Conservation (phyloP, 2,888 invertebrate species). For the Brachynemurus nebulosus region DNA sequence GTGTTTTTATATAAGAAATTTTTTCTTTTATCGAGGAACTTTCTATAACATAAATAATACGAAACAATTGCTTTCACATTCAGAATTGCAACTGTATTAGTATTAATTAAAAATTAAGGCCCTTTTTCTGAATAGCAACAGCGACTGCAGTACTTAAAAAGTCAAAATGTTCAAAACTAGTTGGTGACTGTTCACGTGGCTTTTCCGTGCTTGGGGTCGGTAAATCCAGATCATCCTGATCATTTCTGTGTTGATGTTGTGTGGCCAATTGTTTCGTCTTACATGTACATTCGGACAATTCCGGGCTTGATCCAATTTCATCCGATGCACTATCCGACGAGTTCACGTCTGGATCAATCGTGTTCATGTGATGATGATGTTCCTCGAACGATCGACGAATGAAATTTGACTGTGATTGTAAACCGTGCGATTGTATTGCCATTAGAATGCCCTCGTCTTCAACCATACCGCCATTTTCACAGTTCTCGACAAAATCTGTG, state of each 20-base stretch:
- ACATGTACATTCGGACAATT: neutral
- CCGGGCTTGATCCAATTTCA: conserved; percentile 21
- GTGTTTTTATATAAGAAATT: too few relatives aligned
- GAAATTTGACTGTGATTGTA: conserved; percentile 32
- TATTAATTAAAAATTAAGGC: conserved; percentile 31
- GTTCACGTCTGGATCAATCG: conserved; percentile 6
- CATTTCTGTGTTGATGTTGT: conserved; percentile 10
- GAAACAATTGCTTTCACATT: too few relatives aligned
- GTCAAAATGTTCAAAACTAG: conserved; percentile 33
- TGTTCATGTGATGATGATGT: conserved; percentile 8
- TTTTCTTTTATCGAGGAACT: too few relatives aligned
- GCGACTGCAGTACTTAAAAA: conserved; percentile 60
- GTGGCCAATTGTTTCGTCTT: conserved; percentile 6
- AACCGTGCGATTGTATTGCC: conserved; percentile 59
- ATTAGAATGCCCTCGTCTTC: conserved; percentile 59
- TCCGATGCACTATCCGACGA: conserved; percentile 18
- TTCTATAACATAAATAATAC: too few relatives aligned
- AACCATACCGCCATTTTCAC: conserved; percentile 41
- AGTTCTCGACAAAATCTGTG: conserved; percentile 39
- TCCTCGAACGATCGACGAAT: conserved; percentile 8
- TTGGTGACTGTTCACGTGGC: conserved; percentile 20
- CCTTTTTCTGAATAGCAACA: conserved; percentile 59
- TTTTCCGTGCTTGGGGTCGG: conserved; percentile 13
- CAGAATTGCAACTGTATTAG: too few relatives aligned
- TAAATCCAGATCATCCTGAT: conserved; percentile 20